These are phyloP conservation scores for Argopecten irradians DNA, from an alignment of 1,140 invertebrate species.

Conservation along the genomic window DNA sequence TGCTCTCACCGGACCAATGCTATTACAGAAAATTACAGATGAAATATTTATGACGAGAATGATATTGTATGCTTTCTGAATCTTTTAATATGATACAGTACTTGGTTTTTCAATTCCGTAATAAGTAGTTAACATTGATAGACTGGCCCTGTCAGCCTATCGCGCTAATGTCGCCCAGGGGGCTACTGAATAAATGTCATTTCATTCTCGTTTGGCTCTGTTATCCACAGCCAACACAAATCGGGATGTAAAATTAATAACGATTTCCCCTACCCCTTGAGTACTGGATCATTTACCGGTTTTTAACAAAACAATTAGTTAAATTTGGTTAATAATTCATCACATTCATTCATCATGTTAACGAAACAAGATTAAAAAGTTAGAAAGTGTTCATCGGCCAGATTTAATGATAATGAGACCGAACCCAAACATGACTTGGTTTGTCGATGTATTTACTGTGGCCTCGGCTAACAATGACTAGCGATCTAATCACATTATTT, in stretches of 20 bases:
- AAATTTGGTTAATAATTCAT: constrained; percentile 23
- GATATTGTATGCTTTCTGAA: constrained; percentile 46
- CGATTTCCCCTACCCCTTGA: constrained; percentile 4
- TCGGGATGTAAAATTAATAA: constrained; percentile 15
- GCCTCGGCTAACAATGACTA: neutral
- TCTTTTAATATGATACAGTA: constrained; percentile 52
- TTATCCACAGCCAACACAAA: constrained; percentile 14
- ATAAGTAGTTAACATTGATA: constrained; percentile 52
- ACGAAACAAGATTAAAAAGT: constrained; percentile 6
- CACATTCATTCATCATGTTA: neutral
- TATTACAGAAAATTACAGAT: constrained; percentile 53
- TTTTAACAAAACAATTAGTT: constrained; percentile 23
- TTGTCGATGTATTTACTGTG: neutral
- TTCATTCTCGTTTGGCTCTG: constrained; percentile 14
- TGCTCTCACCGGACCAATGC: constrained; percentile 6
- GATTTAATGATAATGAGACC: constrained; percentile 17
- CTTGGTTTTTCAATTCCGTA: constrained; percentile 48
- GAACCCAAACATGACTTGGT: neutral
- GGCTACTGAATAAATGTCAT: neutral
- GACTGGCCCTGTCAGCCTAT: constrained; percentile 33
- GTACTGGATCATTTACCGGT: neutral
- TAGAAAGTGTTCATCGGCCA: neutral
- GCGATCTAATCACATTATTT: neutral
- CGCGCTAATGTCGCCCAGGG: constrained; percentile 10
- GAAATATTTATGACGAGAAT: constrained; percentile 46